Evolutionary conservation across 1,140 invertebrate genomes (phyloP), one percentile per base, ranked within the genome.

Genomic region (Chironomus tepperi): DNA sequence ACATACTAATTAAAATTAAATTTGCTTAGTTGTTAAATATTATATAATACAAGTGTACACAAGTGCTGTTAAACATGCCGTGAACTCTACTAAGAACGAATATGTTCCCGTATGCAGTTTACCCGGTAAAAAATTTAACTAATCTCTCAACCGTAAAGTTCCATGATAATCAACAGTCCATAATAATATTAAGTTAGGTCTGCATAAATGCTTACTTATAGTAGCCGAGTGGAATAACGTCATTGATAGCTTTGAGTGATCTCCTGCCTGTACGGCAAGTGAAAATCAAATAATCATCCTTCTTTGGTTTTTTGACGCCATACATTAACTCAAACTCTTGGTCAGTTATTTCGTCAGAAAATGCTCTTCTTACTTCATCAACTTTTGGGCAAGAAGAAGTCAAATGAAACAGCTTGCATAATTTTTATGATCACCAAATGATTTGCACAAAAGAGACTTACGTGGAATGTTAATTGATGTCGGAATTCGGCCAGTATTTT

Each of bases 391-490:
- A 34, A 34, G 24, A 34, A 34, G 24, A 34, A 34, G 24, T 5
- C 24, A 34, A 34, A 34, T 2, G 15, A 47, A 47, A 7, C 8
- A 10, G 15, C n/a, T 67, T 67, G 16, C n/a, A 15, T 67, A 67
- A 67, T 67, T 16, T 67, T 15, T 7, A 15, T 67, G 7, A 67
- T 67, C 18, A 2, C 1, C n/a, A 19, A 67, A 18, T 16, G n/a
- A 67, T 67, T 16, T 67, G 16, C 12, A 34, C 21, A 70, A 72
- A 42, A 72, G 77, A 74, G 24, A 80, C 80, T 84, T 85, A 91
- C 90, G 86, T 79, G 89, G 89, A 77, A 91, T 89, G 78, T 91
- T 89, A 77, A 91, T 89, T 77, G 88, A 89, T 12, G 86, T 85
- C 57, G 89, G 89, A 75, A 91, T 84, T 78, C 84, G 84, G 10